Evolutionary conservation across 37 sponge, comb jelly and placozoan species (phyloP).

Genomic region (Petrosia ficiformis): DNA sequence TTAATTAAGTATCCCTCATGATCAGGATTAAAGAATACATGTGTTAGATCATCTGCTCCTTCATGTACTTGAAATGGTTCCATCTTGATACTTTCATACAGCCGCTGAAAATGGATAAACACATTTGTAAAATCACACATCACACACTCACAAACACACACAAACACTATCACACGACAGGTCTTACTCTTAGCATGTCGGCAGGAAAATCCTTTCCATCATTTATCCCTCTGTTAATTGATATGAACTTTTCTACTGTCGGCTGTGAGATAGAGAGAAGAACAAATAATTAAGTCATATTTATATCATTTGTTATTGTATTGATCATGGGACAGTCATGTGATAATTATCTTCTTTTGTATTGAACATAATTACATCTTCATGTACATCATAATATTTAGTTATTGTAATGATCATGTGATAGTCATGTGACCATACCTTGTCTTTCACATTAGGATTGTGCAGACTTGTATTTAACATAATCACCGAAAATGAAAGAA

Average conservation of each 20-base stretch:
- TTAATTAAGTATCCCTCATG: constrained; percentile 80
- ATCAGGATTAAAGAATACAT: constrained; percentile 91
- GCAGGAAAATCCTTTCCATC: constrained; percentile 82
- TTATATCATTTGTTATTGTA: too few species aligned
- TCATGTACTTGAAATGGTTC: constrained; percentile 76
- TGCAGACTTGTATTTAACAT: constrained; percentile 97
- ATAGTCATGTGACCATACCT: too few species aligned
- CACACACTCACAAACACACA: background rate
- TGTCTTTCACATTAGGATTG: constrained; percentile 83
- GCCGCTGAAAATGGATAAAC: constrained; percentile 18
- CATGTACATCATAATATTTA: too few species aligned
- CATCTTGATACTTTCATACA: constrained; percentile 66
- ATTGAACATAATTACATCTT: too few species aligned
- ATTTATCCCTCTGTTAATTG: constrained; percentile 89
- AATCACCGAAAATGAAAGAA: constrained; percentile 88
- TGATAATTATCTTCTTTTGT: too few species aligned
- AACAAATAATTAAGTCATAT: background rate
- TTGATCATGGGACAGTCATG: too few species aligned
- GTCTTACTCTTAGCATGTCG: constrained; percentile 74
- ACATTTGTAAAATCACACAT: background rate
- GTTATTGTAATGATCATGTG: too few species aligned
- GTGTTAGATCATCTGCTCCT: constrained; percentile 69
- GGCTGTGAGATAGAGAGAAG: constrained; percentile 31
- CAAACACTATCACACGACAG: background rate
- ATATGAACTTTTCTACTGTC: constrained; percentile 75